Conservation (phyloP, 2,888 invertebrate species). For the Sminthurinus aureus region DNA sequence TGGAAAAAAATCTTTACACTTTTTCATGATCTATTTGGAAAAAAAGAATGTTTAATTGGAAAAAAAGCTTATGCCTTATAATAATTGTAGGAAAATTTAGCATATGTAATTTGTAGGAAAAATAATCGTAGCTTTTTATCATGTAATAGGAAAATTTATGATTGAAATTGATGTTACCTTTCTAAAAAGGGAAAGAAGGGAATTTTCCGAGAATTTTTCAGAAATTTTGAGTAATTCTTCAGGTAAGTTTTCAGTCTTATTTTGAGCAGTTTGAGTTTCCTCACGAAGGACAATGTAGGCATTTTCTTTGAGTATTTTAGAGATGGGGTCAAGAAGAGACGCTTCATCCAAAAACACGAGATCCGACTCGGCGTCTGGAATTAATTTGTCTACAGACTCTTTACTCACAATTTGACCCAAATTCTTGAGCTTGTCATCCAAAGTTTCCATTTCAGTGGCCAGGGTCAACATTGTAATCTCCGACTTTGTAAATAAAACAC, state of each 20-base stretch:
- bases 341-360: conserved; percentile 28
- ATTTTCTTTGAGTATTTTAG: conserved; percentile 14
- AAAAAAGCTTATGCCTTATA: no score
- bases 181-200: conserved; percentile 18
- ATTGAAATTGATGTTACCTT: conserved; percentile 18
- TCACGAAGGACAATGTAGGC: conserved; percentile 23
- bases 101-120: no score
- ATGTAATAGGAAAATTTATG: background rate
- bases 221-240: conserved; percentile 5
- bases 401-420: conserved; percentile 24
- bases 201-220: background rate
- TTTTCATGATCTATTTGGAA: no score
- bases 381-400: conserved; percentile 23
- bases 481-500: background rate
- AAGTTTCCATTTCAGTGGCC: conserved; percentile 10
- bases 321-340: conserved; percentile 5
- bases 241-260: background rate
- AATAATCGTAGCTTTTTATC: no score
- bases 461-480: conserved; percentile 19
- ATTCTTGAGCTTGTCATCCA: conserved; percentile 16
- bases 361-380: conserved; percentile 20
- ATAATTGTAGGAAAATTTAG: no score
- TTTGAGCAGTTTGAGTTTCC: background rate
- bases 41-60: no score
- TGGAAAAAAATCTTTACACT: no score